Percentiles rank a stretch among this genome's conserved stretches.
Evolutionary conservation across 2,888 invertebrate genomes (phyloP).

Genomic region (Drosophila paranaensis): DNA sequence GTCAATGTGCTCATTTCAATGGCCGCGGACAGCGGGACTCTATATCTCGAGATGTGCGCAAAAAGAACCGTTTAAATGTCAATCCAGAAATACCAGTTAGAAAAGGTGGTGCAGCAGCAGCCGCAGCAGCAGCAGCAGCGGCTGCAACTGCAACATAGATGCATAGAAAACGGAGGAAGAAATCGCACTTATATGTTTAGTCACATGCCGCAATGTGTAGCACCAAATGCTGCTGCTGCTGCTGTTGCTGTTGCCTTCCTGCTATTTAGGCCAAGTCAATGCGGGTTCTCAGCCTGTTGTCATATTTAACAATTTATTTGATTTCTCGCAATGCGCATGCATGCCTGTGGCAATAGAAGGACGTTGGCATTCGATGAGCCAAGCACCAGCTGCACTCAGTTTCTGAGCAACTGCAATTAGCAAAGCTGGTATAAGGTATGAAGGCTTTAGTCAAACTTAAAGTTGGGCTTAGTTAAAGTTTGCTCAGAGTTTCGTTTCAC

Average conservation of each 20-base stretch:
- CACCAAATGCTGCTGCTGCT: conserved; percentile 53
- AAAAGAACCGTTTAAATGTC: conserved; percentile 82
- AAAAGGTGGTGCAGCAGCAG: conserved; percentile 64
- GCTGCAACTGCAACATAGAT: conserved; percentile 5
- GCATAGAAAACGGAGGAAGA: conserved; percentile 54
- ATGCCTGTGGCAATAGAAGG: not conserved
- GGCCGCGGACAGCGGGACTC: conserved; percentile 58
- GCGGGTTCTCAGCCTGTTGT: conserved; percentile 41
- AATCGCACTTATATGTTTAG: conserved; percentile 73
- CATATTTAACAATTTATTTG: conserved; percentile 46
- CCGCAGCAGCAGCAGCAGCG: conserved; percentile 25
- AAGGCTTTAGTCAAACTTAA: not conserved
- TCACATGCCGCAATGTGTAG: conserved; percentile 70
- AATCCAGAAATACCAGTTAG: conserved; percentile 82
- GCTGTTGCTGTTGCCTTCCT: conserved; percentile 36
- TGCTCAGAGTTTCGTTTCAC: not conserved
- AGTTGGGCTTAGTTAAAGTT: not conserved
- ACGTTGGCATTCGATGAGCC: not conserved
- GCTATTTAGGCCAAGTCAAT: conserved; percentile 66
- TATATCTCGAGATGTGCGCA: conserved; percentile 73
- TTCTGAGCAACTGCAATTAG: not conserved
- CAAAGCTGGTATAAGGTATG: not conserved
- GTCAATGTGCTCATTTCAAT: conserved; percentile 77
- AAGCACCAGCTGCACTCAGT: conserved; percentile 1
- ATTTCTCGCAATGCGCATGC: conserved; percentile 20